Evolutionary conservation across 2,113 vertebrate genomes (phyloP).

Genomic region (Amphilophus citrinellus): DNA sequence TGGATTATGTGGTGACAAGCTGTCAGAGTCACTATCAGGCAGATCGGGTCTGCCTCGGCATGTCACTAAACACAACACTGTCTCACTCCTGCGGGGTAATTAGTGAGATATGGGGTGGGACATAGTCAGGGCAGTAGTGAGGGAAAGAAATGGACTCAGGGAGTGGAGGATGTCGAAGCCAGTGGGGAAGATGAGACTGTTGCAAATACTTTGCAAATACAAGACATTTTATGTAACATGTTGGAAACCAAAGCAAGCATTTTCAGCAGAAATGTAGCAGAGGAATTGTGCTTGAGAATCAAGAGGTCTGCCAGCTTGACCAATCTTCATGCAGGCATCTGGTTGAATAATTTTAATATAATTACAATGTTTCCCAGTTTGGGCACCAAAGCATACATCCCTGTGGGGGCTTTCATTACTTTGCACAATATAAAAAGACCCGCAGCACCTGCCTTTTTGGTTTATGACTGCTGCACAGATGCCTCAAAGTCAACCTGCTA

Average conservation of each 20-base stretch:
- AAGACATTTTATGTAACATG: slow-evolving; percentile 1
- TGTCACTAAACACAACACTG: slow-evolving; percentile 58
- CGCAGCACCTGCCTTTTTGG: background rate
- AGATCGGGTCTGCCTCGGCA: slow-evolving; percentile 31
- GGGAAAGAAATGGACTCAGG: slow-evolving; percentile 26
- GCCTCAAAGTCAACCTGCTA: background rate
- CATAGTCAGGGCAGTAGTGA: background rate
- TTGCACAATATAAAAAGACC: background rate
- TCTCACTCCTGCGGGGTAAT: slow-evolving; percentile 64
- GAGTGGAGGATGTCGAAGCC: background rate
- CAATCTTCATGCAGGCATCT: background rate
- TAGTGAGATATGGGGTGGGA: slow-evolving; percentile 50
- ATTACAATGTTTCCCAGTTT: background rate
- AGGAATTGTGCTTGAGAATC: background rate
- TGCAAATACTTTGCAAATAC: background rate
- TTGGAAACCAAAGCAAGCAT: slow-evolving; percentile 17
- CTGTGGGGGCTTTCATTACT: background rate
- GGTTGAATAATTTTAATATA: background rate
- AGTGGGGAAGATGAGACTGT: background rate
- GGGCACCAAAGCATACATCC: background rate
- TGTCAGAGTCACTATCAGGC: slow-evolving; percentile 55
- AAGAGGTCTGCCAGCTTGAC: background rate
- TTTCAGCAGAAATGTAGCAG: background rate
- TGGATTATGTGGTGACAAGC: slow-evolving; percentile 47
- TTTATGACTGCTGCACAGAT: background rate